Conservation (phyloP, 2,888 invertebrate genomes). For the Noctua fimbriata region DNA sequence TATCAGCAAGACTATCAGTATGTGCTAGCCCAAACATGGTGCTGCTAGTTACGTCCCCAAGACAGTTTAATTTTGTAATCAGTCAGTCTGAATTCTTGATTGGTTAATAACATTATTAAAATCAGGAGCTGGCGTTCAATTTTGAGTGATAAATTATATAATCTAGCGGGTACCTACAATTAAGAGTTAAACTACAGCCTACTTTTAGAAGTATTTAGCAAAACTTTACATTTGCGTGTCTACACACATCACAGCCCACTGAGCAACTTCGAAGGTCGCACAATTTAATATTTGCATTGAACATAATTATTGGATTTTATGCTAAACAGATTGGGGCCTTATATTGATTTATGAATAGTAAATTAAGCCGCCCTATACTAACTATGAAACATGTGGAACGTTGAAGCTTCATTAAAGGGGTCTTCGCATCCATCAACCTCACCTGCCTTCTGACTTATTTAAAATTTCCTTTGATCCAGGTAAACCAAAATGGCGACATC, state of each 20-base stretch:
- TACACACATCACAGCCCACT: slow-evolving; percentile 24
- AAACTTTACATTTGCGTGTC: slow-evolving; percentile 51
- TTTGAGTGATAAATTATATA: background rate
- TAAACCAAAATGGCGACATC: slow-evolving; percentile 85
- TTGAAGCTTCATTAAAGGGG: background rate
- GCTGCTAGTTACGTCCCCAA: no score
- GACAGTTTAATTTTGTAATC: background rate
- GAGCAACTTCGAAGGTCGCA: slow-evolving; percentile 55
- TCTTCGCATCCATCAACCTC: background rate
- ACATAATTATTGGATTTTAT: slow-evolving; percentile 4
- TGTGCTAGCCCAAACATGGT: background rate
- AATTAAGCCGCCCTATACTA: background rate
- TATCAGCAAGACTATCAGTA: background rate
- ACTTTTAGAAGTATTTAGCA: slow-evolving; percentile 39
- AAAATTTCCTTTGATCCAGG: slow-evolving; percentile 61
- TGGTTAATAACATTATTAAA: background rate
- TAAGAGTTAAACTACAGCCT: slow-evolving; percentile 29
- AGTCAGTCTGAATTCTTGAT: background rate
- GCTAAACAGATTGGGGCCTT: background rate
- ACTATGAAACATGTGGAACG: background rate
- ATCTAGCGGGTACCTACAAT: background rate
- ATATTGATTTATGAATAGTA: slow-evolving; percentile 13
- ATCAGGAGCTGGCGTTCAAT: background rate
- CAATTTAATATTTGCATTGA: slow-evolving; percentile 37
- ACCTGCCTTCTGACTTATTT: background rate